Evolutionary conservation across 2,888 invertebrate genomes (phyloP).

Genomic region (Periphyllus acericola): DNA sequence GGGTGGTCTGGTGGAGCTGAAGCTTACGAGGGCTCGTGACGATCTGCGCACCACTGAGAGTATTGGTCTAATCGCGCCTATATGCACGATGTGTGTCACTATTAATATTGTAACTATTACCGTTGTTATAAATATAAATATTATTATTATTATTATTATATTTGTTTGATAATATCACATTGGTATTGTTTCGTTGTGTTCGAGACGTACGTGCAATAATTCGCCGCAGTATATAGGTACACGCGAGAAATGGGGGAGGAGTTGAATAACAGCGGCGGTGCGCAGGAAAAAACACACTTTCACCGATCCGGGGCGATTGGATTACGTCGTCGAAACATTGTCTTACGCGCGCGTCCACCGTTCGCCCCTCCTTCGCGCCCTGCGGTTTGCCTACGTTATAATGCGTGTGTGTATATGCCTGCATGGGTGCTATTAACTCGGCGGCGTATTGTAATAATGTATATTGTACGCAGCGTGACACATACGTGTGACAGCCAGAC

Average conservation of each 20-base stretch:
- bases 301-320: constrained; percentile 32
- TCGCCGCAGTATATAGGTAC: neutral
- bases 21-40: no score
- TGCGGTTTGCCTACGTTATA: no score
- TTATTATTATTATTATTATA: no score
- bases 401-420: neutral
- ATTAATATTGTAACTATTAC: no score
- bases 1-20: no score
- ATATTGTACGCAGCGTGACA: neutral
- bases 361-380: neutral
- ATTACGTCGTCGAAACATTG: constrained; percentile 38
- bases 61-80: no score
- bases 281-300: constrained; percentile 39
- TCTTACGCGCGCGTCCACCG: neutral
- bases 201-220: constrained; percentile 48
- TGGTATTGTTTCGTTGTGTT: neutral
- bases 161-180: no score
- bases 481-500: constrained; percentile 35
- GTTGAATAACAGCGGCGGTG: constrained; percentile 8
- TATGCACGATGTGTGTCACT: no score
- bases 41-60: no score
- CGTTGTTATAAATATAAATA: no score
- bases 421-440: neutral
- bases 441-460: neutral
- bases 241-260: constrained; percentile 43